Base-by-base conservation (phyloP, 2,797 vertebrate genomes). In the Hirundo rustica region DNA sequence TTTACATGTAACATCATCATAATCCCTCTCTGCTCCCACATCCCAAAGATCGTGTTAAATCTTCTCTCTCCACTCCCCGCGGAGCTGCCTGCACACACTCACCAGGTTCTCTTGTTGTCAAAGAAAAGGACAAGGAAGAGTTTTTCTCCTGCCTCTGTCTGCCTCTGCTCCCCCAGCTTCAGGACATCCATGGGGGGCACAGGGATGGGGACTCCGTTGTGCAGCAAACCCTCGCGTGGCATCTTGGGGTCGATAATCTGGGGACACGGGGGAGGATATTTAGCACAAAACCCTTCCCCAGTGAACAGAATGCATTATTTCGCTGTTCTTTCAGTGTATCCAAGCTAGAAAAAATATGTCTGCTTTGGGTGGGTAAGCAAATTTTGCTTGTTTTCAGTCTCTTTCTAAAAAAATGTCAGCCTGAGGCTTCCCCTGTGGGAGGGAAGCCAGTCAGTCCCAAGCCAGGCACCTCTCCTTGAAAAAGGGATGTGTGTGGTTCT, bases 61-160 rank as follows among this genome's bases (percentile, higher is more conserved):
- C 62, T 15, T 60, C 85, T 36, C 10, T 0, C 61, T 54, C 61
- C 62, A 11, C 88, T 61, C 96, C 99, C 98, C 99, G 99, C 44
- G 3, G 48, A 19, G 25, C 73, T 53, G 12, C 12, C 68, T 27
- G 45, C 32, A 16, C 78, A 27, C 78, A 97, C 99, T 98, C 96
- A 99, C 99, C 99, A 99, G 71, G 99, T 99, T 87, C 99, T 98
- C 96, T 99, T 99, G 98, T 99, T 99, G 98, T 99, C 99, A 96
- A 99, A 99, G 97, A 99, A 99, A 92, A 99, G 99, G 97, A 99
- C 99, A 93, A 99, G 98, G 97, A 99, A 99, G 95, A 99, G 99
- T 89, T 98, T 99, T 96, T 99, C 98, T 80, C 98, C 98, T 71
- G 98, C 98, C 95, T 99, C 99, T 86, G 98, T 98, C 97, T 99